Evolutionary conservation across 1,140 invertebrate species (phyloP), one percentile per base, ranked within the genome.

Genomic region (Asbolus verrucosus): DNA sequence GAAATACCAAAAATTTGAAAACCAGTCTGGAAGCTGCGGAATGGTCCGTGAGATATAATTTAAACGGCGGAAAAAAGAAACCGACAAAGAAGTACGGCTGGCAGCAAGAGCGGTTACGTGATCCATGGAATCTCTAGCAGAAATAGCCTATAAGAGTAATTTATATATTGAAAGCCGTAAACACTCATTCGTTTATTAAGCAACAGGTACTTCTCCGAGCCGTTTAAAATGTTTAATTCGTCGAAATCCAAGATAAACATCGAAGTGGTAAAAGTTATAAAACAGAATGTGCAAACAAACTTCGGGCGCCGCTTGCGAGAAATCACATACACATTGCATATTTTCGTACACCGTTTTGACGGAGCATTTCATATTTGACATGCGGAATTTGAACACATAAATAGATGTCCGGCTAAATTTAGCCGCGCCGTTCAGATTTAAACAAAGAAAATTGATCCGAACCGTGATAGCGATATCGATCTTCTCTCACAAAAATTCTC

Each of bases 331-430:
- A 54, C 46, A 54, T 54, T 54, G 46, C 46, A 54, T 54, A 54
- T 54, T 54, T 54, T 54, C 46, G 46, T 54, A 54, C n/a, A n/a
- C 21, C 36, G 38, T 66, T 66, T 46, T 30, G 63, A 46, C 63
- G 39, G 41, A 30, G 30, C 43, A 36, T 41, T 38, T 38, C 50
- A 31, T 54, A 59, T 59, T 68, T 68, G 50, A 68, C 66, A 60
- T 21, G 18, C 46, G 66, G 66, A 60, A 68, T 68, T 60, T 41
- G 13, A 19, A 43, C 30, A 39, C 66, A 60, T 54, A 68, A 68
- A 68, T 68, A 68, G 54, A 59, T 39, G 18, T 38, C 15, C 19
- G 21, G 46, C 66, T 68, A 68, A 54, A 54, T 60, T 68, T 68
- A 68, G 24, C 66, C 33, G 33, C 39, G 33, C 16, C 65, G 41